Evolutionary conservation across 2,113 vertebrate species (phyloP).

Genomic region (Onychostoma macrolepis): DNA sequence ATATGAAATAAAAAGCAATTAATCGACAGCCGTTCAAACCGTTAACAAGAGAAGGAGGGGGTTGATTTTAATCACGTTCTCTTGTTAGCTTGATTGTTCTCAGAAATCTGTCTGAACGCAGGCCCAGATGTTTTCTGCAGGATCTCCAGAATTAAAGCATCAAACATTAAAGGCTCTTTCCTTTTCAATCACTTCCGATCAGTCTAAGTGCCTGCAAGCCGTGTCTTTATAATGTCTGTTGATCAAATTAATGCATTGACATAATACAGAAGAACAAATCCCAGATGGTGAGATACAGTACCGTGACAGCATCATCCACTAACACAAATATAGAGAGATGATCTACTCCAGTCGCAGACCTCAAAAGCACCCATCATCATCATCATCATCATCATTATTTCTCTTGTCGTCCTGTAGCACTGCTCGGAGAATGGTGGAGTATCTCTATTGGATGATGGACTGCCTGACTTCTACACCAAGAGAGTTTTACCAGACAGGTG

Average conservation of each 20-base stretch:
- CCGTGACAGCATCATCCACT: neutral
- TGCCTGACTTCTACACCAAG: conserved; percentile 89
- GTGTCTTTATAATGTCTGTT: conserved; percentile 11
- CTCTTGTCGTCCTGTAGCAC: conserved; percentile 60
- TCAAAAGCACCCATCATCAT: neutral
- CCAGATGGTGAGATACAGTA: conserved; percentile 13
- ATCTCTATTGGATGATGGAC: conserved; percentile 83
- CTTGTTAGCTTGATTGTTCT: neutral
- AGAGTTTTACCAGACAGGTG: conserved; percentile 87
- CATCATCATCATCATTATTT: neutral
- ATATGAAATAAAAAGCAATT: neutral
- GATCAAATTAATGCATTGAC: conserved; percentile 20
- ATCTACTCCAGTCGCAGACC: neutral
- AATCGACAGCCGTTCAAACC: neutral
- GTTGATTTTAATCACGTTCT: conserved; percentile 15
- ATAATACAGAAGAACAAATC: conserved; percentile 1
- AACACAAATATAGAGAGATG: conserved; percentile 6
- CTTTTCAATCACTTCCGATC: conserved; percentile 19
- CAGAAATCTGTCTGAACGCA: conserved; percentile 3
- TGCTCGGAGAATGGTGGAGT: conserved; percentile 83
- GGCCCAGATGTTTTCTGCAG: conserved; percentile 18
- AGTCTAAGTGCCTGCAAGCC: conserved; percentile 8
- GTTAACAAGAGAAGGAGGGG: neutral
- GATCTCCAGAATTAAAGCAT: neutral
- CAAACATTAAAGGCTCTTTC: conserved; percentile 17